phyloP scores from a whole-genome alignment of 2,113 vertebrate genomes.

The Eptesicus fuscus region DNA sequence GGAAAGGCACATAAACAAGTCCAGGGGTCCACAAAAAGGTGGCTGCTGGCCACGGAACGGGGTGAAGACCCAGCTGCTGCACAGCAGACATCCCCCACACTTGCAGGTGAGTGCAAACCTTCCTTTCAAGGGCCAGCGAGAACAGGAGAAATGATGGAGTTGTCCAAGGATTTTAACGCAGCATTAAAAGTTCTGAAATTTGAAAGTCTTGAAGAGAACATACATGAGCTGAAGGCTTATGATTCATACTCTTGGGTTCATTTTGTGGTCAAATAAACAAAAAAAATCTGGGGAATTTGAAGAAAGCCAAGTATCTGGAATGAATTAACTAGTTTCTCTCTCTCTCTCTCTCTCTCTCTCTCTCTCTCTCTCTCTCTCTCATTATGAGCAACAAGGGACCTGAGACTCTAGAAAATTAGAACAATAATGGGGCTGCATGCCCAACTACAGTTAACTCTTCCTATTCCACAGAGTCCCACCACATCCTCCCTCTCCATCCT shows the following conservation, averaged over 20 bases:
- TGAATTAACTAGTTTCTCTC: slow-evolving; percentile 40
- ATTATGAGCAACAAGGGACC: background rate
- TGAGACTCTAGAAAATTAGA: background rate
- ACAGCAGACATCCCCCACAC: fast-evolving
- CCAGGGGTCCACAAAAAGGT: background rate
- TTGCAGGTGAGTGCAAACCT: background rate
- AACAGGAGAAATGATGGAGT: background rate
- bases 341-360: background rate
- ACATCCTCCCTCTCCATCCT: background rate
- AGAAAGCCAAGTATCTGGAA: slow-evolving; percentile 70
- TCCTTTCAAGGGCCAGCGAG: background rate
- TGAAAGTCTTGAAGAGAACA: slow-evolving; percentile 29
- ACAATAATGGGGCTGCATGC: background rate
- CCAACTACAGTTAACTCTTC: background rate
- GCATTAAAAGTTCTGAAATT: background rate
- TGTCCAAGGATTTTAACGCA: background rate
- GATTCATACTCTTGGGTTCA: slow-evolving; percentile 65
- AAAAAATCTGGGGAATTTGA: slow-evolving; percentile 19
- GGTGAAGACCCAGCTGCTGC: background rate
- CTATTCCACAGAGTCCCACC: background rate
- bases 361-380: background rate
- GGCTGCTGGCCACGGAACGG: background rate
- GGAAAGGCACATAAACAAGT: background rate
- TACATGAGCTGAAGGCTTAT: slow-evolving; percentile 23
- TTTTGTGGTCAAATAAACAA: slow-evolving; percentile 54